Evolutionary conservation across 2,888 invertebrate species (phyloP).

Genomic region (Peribatodes rhomboidaria): DNA sequence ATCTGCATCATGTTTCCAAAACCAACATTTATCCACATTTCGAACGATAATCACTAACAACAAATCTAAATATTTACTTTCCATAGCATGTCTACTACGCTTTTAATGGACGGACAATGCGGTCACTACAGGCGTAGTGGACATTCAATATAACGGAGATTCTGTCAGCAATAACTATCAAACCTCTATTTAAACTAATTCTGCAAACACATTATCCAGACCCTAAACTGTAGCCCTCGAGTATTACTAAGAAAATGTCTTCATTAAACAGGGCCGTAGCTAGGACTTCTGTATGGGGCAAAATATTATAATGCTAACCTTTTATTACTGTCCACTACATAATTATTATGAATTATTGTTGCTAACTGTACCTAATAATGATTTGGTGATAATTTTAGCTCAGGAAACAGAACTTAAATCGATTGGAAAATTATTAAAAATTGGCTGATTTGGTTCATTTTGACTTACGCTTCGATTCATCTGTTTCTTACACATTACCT

Average conservation of each 20-base stretch:
- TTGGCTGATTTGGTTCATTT: too few relatives aligned
- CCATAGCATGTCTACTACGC: neutral
- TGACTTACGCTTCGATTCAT: too few relatives aligned
- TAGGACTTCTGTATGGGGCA: neutral
- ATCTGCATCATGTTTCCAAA: neutral
- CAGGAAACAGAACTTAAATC: too few relatives aligned
- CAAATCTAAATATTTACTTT: neutral
- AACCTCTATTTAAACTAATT: constrained; percentile 34
- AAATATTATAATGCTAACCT: neutral
- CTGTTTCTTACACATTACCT: too few relatives aligned
- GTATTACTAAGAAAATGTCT: constrained; percentile 30
- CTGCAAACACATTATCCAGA: constrained; percentile 22
- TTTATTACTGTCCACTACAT: too few relatives aligned
- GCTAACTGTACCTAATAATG: too few relatives aligned
- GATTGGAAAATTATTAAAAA: too few relatives aligned
- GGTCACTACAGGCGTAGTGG: too few relatives aligned
- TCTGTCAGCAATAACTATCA: constrained; percentile 12
- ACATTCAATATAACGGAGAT: constrained; percentile 13
- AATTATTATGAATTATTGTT: too few relatives aligned
- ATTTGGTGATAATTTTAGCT: too few relatives aligned
- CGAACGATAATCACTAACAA: neutral
- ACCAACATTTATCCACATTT: neutral
- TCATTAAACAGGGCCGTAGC: constrained; percentile 13
- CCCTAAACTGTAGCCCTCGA: constrained; percentile 4
- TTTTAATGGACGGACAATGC: neutral